Base-by-base conservation (phyloP, 2,113 vertebrate species). In the Solenodon paradoxus region DNA sequence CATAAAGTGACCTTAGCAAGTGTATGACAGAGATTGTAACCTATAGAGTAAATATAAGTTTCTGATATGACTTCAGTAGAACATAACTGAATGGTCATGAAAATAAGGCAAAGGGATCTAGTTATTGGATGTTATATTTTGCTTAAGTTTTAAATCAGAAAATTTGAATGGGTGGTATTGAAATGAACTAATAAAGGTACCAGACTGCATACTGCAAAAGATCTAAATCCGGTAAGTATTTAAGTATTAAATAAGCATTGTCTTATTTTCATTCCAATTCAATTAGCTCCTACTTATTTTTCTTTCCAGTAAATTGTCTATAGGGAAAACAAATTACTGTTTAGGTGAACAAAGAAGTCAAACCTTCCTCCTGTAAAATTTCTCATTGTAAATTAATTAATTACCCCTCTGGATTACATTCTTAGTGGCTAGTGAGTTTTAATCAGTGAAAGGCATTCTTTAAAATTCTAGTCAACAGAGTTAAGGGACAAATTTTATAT, bases 271-370 rank as follows among this genome's bases (percentile, higher is more conserved):
- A 64, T 32, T 9, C 15, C 30, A 16, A 28, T 32, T 22, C 22
- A 45, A 3, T n/a, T 90, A 47, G 47, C 63, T 87, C 17, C 32
- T 90, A 30, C 3, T 35, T 11, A 66, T 55, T 72, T 88, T 94
- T 91, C 63, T 66, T 83, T 9, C 22, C 38, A 11, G 16, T 80
- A 88, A 2, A 4, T 47, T 35, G 30, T 51, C 51, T 75, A 24
- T 24, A 77, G 59, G 59, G 81, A 81, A 94, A 88, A 91, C n/a
- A 85, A 93, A 68, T 78, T 57, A 95, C 22, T 63, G 53, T 22
- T 61, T 87, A 77, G 53, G 26, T 30, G 90, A 74, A 87, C 81
- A 80, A 3, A 81, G 74, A 86, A 26, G 0, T 95, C n/a, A 95
- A 51, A 75, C 47, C 35, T 68, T 53, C 17, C 47, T 71, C 32